Percentiles rank a stretch among this genome's conserved stretches.
phyloP scores from a whole-genome alignment of 1,140 invertebrate genomes.

The Lordiphosa clarofinis region DNA sequence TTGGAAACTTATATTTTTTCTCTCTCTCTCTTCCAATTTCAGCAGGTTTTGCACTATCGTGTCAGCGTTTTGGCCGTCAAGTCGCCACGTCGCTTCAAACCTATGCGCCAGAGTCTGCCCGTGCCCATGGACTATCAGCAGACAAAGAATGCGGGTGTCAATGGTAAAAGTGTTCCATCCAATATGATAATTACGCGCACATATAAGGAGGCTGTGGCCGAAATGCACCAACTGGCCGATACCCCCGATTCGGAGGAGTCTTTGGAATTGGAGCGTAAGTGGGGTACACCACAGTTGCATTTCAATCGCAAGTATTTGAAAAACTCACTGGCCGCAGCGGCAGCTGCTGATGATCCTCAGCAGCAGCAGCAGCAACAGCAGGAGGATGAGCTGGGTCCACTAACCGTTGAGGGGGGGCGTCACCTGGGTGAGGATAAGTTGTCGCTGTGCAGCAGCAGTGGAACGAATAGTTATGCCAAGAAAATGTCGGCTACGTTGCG shows the following conservation, averaged over 20 bases:
- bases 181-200: constrained; percentile 69
- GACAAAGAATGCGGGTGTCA: constrained; percentile 46
- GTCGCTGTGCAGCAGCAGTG: constrained; percentile 68
- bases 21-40: background rate
- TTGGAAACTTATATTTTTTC: no score
- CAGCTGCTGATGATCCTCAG: no score
- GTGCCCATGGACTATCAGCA: constrained; percentile 51
- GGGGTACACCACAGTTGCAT: constrained; percentile 74
- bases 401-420: constrained; percentile 10
- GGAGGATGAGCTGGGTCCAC: constrained; percentile 45
- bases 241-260: constrained; percentile 30
- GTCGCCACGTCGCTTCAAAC: constrained; percentile 54
- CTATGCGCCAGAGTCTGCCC: constrained; percentile 23
- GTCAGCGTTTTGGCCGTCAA: constrained; percentile 63
- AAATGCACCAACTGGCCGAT: background rate
- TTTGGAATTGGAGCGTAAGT: constrained; percentile 56
- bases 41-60: constrained; percentile 66
- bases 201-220: constrained; percentile 60
- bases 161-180: constrained; percentile 63
- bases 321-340: constrained; percentile 27
- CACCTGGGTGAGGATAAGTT: constrained; percentile 56
- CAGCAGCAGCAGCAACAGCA: constrained; percentile 26
- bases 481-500: constrained; percentile 61
- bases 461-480: constrained; percentile 62
- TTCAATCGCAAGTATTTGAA: constrained; percentile 75